A percentile compares a stretch with the other conserved stretches of the same genome.
Conservation (phyloP, 2,113 vertebrate genomes). For the Larimichthys crocea region DNA sequence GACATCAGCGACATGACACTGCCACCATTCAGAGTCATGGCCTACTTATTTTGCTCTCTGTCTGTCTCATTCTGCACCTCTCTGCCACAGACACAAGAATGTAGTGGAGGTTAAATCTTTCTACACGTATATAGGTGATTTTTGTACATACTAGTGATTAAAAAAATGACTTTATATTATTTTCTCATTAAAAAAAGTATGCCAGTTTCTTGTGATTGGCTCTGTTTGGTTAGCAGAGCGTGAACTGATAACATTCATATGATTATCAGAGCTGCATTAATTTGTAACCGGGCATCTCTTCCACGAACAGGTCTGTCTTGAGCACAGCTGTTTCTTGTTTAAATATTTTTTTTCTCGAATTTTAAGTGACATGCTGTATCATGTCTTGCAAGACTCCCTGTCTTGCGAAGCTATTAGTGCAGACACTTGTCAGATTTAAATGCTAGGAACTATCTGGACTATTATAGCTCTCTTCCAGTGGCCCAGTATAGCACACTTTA, state of each 20-base stretch:
- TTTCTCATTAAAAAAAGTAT: too few relatives aligned
- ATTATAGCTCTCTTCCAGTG: constrained; percentile 11
- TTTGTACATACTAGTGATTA: background rate
- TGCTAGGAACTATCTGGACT: constrained; percentile 13
- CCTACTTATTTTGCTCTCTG: constrained; percentile 68
- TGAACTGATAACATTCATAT: too few relatives aligned
- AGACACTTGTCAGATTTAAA: constrained; percentile 16
- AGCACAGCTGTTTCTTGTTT: background rate
- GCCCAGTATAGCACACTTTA: constrained; percentile 26
- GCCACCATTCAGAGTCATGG: constrained; percentile 78
- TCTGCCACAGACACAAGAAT: background rate
- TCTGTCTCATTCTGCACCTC: constrained; percentile 3
- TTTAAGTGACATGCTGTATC: background rate
- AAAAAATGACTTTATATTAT: background rate
- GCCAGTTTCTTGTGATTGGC: too few relatives aligned
- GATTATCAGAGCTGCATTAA: background rate
- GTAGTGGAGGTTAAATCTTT: constrained; percentile 10
- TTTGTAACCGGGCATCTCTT: background rate
- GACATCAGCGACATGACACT: constrained; percentile 80
- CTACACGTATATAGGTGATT: background rate
- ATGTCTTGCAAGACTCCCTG: background rate
- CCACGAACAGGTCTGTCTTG: constrained; percentile 7
- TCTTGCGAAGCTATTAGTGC: constrained; percentile 8
- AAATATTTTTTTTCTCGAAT: background rate
- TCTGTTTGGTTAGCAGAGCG: too few relatives aligned